Conservation (phyloP, 2,888 invertebrate genomes). For the Nomada fabriciana region DNA sequence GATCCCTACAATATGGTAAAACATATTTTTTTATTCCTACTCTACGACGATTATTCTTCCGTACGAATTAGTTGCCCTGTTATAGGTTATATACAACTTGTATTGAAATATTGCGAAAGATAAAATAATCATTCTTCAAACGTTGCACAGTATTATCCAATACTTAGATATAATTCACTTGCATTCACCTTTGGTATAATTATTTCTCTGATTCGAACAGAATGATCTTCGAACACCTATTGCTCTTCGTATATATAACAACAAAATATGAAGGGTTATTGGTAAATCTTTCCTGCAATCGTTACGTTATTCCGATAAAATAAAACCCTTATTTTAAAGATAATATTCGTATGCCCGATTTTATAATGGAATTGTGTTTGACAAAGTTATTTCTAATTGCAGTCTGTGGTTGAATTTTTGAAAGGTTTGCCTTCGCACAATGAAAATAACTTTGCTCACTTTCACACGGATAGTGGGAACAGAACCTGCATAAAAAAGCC, state of each 20-base stretch:
- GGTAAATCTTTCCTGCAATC: background rate
- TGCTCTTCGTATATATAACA: background rate
- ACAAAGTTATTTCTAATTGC: conserved; percentile 79
- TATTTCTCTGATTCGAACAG: background rate
- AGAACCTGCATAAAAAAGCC: conserved; percentile 94
- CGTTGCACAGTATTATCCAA: background rate
- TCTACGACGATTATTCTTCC: background rate
- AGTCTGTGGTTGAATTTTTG: conserved; percentile 95
- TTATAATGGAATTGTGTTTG: background rate
- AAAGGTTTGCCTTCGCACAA: conserved; percentile 96
- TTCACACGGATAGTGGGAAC: conserved; percentile 94
- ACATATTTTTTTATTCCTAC: conserved; percentile 4
- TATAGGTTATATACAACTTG: conserved; percentile 46
- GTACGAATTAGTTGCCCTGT: background rate
- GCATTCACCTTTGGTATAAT: background rate
- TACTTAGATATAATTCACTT: background rate
- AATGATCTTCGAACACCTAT: conserved; percentile 3
- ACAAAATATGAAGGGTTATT: background rate
- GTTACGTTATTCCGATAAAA: background rate
- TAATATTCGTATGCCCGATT: background rate
- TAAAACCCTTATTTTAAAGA: background rate
- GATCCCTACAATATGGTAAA: conserved; percentile 58
- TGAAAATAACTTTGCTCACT: conserved; percentile 95
- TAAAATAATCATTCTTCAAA: conserved; percentile 22
- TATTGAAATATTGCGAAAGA: conserved; percentile 30